Evolutionary conservation across 2,797 vertebrate species (phyloP).

Genomic region (Eulemur coronatus): DNA sequence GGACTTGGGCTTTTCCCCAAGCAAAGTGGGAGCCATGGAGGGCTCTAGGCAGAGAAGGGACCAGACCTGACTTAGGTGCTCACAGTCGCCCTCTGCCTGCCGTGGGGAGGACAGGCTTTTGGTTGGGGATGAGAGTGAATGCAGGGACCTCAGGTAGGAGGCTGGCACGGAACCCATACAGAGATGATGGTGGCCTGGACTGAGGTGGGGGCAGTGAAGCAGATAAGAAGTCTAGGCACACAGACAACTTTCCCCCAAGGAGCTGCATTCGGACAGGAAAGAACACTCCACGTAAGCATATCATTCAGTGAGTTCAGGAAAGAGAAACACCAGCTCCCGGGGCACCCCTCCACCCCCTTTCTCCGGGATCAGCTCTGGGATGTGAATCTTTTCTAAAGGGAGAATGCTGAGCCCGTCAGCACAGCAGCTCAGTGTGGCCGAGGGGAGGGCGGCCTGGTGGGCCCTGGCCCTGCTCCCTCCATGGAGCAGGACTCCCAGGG

Average conservation of each 20-base stretch:
- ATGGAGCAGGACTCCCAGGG: not conserved
- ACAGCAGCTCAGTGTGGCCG: not conserved
- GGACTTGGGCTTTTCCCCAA: not conserved
- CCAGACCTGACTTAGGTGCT: not conserved
- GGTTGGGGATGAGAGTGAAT: not conserved
- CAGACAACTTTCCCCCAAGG: not conserved
- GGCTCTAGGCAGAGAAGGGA: not conserved
- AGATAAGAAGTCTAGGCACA: not conserved
- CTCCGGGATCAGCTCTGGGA: not conserved
- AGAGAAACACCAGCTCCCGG: not conserved
- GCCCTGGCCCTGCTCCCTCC: not conserved
- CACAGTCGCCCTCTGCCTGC: not conserved
- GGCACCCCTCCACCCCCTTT: not conserved
- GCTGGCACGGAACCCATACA: not conserved
- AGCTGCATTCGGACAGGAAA: not conserved
- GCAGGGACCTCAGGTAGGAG: fast-evolving
- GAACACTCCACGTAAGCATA: not conserved
- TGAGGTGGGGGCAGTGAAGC: too few species aligned
- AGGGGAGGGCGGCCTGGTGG: not conserved
- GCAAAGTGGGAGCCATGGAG: not conserved
- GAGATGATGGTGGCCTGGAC: not conserved
- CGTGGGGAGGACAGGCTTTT: not conserved
- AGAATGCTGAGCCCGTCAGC: not conserved
- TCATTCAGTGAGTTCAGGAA: not conserved
- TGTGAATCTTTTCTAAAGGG: not conserved